Evolutionary conservation across 2,888 invertebrate genomes (phyloP), one percentile per base, ranked within the genome.

Genomic region (Notodonta dromedarius): DNA sequence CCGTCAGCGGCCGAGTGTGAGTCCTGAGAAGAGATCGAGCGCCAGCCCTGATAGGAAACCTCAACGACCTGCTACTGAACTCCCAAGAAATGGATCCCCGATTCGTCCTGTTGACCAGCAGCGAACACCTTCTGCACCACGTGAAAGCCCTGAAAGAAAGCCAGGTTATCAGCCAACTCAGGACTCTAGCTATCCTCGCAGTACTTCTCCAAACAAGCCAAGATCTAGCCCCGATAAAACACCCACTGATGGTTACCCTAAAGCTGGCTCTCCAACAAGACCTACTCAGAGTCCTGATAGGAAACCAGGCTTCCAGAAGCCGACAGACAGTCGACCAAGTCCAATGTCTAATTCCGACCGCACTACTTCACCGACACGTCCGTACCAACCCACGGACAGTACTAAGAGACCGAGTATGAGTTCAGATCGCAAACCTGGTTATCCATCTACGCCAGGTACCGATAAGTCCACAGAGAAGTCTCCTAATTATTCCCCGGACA

Each of bases 21-120:
- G 90, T 63, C 90, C 90, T 3, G 90, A 91, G 11, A 90, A 89
- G 74, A 74, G 63, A 60, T 71, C 80, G 3, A 83, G 76, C 67
- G 51, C 63, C 13, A 90, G 85, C 65, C 87, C 89, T 12, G 83
- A 83, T 44, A 70, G 76, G 55, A 81, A 77, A 60, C 62, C 72
- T 56, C 58, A 52, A 32, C n/a, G 13, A 8, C 63, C 71, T 56
- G 67, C 71, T 32, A 63, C 55, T 2, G 57, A 63, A 4, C 54
- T 42, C 5, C 62, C 63, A 12, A 61, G 50, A 57, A 58, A 24
- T 7, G 55, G 16, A n/a, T 76, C 74, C 42, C 63, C 72, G 7
- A 59, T 56, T 5, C 66, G 62, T 53, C 56, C 63, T 42, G 57
- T 71, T 44, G 63, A 62, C 54, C 62, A 67, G 32, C 74, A 73